These are phyloP conservation scores for Halcyon leucocephala DNA, from an alignment of 2,797 vertebrate species.

Conservation along the genomic window DNA sequence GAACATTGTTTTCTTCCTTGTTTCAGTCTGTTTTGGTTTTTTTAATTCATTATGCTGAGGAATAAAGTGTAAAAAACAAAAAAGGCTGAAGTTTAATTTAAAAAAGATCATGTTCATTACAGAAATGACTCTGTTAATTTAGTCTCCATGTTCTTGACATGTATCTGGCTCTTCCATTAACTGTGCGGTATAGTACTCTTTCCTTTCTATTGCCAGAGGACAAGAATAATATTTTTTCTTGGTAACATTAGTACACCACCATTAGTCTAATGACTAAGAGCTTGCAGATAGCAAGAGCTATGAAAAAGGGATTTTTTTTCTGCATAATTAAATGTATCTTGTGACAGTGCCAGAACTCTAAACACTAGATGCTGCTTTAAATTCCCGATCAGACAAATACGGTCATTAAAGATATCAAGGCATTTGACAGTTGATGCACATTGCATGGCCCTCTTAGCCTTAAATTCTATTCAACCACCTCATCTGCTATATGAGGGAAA, in stretches of 20 bases:
- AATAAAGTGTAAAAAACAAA: too few species aligned
- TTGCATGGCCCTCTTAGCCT: background rate
- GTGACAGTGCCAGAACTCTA: background rate
- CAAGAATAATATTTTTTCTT: background rate
- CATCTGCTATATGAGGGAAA: background rate
- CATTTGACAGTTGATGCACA: background rate
- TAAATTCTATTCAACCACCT: background rate
- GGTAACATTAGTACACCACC: constrained; percentile 26
- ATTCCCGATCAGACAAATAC: background rate
- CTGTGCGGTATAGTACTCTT: background rate
- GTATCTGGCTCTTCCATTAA: background rate
- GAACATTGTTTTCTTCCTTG: background rate
- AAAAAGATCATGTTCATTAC: background rate
- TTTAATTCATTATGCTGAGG: too few species aligned
- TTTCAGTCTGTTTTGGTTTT: background rate
- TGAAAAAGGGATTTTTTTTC: constrained; percentile 36
- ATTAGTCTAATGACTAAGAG: constrained; percentile 48
- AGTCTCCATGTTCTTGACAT: background rate
- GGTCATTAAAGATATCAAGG: background rate
- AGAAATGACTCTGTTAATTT: background rate
- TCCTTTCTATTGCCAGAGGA: background rate
- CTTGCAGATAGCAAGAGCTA: background rate
- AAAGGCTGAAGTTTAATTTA: background rate
- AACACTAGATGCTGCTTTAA: background rate
- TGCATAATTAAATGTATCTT: constrained; percentile 22